A percentile compares a stretch with the other conserved stretches of the same genome.
phyloP scores from a whole-genome alignment of 2,797 vertebrate species.

The Thunnus albacares region DNA sequence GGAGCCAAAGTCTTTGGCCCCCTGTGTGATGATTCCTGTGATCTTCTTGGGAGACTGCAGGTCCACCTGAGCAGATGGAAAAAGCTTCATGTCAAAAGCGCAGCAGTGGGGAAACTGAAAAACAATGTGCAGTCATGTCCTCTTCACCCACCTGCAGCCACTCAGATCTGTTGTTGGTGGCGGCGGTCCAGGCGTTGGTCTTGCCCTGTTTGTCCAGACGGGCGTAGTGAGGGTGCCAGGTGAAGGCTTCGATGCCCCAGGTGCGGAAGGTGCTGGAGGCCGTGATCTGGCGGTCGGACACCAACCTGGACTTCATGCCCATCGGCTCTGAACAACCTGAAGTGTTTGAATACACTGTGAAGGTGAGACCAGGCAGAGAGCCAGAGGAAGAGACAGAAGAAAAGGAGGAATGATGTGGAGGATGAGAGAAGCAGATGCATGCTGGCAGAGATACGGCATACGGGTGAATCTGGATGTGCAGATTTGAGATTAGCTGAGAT shows the following conservation, averaged over 20 bases:
- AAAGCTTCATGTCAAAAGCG: background rate
- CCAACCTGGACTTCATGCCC: slow-evolving; percentile 91
- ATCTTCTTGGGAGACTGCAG: slow-evolving; percentile 88
- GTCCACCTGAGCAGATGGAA: slow-evolving; percentile 87
- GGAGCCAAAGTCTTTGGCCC: slow-evolving; percentile 95
- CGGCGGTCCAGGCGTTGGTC: slow-evolving; percentile 95
- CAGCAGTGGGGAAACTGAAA: background rate
- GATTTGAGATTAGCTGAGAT: background rate
- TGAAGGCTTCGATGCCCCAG: slow-evolving; percentile 93
- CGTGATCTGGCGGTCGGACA: slow-evolving; percentile 90
- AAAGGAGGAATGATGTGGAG: slow-evolving; percentile 32
- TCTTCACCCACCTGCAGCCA: slow-evolving; percentile 93
- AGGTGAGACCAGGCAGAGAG: slow-evolving; percentile 65
- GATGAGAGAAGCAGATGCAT: slow-evolving; percentile 12
- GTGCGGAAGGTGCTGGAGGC: slow-evolving; percentile 94
- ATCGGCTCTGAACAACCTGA: slow-evolving; percentile 96
- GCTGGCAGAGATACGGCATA: background rate
- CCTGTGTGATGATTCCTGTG: slow-evolving; percentile 94
- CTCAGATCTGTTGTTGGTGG: slow-evolving; percentile 84
- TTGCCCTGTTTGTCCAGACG: slow-evolving; percentile 97
- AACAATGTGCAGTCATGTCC: background rate
- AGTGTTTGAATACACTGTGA: slow-evolving; percentile 89
- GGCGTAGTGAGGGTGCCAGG: slow-evolving; percentile 92
- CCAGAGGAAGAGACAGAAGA: slow-evolving; percentile 33
- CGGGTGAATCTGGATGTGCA: background rate